phyloP scores from a whole-genome alignment of 2,888 invertebrate genomes.

The Orthosia gracilis region DNA sequence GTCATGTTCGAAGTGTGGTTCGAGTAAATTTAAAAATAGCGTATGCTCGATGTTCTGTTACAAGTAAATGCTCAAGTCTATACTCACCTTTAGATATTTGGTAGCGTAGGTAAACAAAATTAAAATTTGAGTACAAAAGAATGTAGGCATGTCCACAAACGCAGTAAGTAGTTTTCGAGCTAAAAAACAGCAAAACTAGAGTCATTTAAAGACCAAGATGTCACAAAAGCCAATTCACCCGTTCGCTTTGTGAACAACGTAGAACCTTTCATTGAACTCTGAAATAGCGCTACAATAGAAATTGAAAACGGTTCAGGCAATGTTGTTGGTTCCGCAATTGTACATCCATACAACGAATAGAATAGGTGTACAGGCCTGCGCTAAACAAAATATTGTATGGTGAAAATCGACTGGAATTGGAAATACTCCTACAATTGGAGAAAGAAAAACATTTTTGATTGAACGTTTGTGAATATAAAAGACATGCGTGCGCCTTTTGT shows the following conservation, averaged over 20 bases:
- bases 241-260: background rate
- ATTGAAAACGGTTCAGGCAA: constrained; percentile 24
- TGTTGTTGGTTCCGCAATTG: constrained; percentile 21
- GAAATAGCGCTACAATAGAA: constrained; percentile 19
- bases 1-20: too few species aligned
- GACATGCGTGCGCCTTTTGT: background rate
- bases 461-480: constrained; percentile 10
- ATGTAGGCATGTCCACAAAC: too few species aligned
- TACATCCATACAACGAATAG: background rate
- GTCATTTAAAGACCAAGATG: constrained; percentile 8
- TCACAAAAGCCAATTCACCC: constrained; percentile 18
- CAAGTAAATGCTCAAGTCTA: too few species aligned
- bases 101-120: too few species aligned
- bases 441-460: constrained; percentile 9
- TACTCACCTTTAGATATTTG: too few species aligned
- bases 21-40: too few species aligned
- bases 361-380: background rate
- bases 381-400: constrained; percentile 31
- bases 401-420: constrained; percentile 2
- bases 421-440: background rate
- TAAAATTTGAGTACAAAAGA: too few species aligned
- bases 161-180: too few species aligned
- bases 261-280: constrained; percentile 4
- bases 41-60: too few species aligned
- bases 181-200: too few species aligned